These are phyloP conservation scores for Pristionchus exspectatus DNA, from an alignment of 2,888 invertebrate species.

Conservation along the genomic window DNA sequence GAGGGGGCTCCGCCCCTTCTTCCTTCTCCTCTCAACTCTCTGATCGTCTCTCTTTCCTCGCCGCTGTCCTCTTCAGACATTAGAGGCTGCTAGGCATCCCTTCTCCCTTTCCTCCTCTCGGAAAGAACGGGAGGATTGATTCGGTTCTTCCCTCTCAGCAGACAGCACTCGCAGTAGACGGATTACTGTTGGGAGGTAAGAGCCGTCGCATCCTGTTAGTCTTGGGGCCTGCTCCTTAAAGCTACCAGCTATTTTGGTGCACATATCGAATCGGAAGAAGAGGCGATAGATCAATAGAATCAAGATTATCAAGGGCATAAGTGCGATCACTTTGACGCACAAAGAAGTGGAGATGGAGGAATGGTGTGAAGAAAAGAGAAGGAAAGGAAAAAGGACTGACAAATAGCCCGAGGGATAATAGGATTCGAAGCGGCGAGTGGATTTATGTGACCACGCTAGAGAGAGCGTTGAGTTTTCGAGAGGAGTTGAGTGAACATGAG, in stretches of 20 bases:
- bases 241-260: not conserved
- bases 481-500: not conserved
- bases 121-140: slow-evolving; percentile 19
- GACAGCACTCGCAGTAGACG: not conserved
- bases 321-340: not conserved
- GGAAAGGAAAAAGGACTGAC: not conserved
- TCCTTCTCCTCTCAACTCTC: slow-evolving; percentile 50
- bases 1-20: slow-evolving; percentile 56
- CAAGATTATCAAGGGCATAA: not conserved
- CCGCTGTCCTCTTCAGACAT: slow-evolving; percentile 37
- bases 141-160: not conserved
- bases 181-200: not conserved
- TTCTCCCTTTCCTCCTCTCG: not conserved
- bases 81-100: slow-evolving; percentile 20
- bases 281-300: not conserved
- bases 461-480: not conserved
- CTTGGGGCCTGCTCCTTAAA: too few relatives aligned
- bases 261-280: not conserved
- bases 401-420: slow-evolving; percentile 45
- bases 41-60: slow-evolving; percentile 54
- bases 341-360: not conserved
- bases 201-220: slow-evolving; percentile 18
- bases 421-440: slow-evolving; percentile 26
- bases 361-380: not conserved
- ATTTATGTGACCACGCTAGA: not conserved